These are phyloP conservation scores for Dromaius novaehollandiae DNA, from an alignment of 2,113 vertebrate species.

Conservation along the genomic window DNA sequence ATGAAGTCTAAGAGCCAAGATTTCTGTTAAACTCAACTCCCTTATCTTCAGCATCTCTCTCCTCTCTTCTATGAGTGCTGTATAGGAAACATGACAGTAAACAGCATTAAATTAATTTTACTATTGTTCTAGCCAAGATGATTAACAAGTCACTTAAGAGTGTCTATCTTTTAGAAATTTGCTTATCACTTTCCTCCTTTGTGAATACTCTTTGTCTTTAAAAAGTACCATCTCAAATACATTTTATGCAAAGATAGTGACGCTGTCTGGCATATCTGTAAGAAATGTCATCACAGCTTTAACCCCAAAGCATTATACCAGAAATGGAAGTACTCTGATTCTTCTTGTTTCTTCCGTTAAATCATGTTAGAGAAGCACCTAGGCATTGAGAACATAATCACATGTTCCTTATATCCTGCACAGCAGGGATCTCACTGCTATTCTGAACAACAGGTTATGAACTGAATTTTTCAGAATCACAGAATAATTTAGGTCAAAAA, in stretches of 20 bases:
- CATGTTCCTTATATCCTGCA: neutral
- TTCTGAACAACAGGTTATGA: neutral
- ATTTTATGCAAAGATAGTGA: neutral
- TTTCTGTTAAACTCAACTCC: neutral
- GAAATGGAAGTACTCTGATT: neutral
- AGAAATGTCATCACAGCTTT: neutral
- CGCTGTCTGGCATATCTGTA: neutral
- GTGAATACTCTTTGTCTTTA: neutral
- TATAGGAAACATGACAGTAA: neutral
- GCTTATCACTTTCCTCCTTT: neutral
- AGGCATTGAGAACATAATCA: neutral
- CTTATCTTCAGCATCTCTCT: neutral
- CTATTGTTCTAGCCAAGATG: neutral
- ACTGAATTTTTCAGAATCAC: neutral
- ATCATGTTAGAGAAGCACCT: neutral
- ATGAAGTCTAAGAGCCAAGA: neutral
- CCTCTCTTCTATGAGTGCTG: neutral
- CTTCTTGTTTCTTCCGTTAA: neutral
- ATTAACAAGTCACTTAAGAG: neutral
- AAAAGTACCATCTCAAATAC: neutral
- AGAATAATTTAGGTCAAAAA: neutral
- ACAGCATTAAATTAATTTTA: neutral
- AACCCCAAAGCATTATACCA: neutral
- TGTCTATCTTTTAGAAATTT: neutral
- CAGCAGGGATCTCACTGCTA: neutral